phyloP scores from a whole-genome alignment of 2,113 vertebrate species.

The Rhynchopsitta pachyrhyncha region DNA sequence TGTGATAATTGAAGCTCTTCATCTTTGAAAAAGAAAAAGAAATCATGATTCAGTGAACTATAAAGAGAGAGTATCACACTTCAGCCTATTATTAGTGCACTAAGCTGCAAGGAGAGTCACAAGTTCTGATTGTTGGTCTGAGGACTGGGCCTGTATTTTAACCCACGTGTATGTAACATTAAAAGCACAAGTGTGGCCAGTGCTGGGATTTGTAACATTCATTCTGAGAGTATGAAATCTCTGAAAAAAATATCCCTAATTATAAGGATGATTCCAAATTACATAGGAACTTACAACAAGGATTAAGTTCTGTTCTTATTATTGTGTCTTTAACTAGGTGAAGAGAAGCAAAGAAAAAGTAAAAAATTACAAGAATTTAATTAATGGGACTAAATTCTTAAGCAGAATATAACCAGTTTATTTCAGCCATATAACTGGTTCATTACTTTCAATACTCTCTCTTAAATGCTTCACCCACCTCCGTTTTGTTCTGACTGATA shows the following conservation, averaged over 20 bases:
- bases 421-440: neutral
- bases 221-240: neutral
- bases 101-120: neutral
- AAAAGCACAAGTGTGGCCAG: neutral
- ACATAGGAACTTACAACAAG: neutral
- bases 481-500: neutral
- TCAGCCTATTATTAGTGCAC: neutral
- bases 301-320: neutral
- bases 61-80: neutral
- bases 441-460: neutral
- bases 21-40: neutral
- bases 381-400: neutral
- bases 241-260: neutral
- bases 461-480: neutral
- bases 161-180: neutral
- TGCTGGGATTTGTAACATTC: neutral
- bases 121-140: neutral
- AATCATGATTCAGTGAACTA: neutral
- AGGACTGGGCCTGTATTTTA: neutral
- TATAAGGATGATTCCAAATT: neutral
- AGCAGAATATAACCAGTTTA: neutral
- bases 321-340: neutral
- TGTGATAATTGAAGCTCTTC: conserved; percentile 4
- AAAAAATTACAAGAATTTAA: neutral
- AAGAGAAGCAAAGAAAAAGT: neutral